Percentiles rank a stretch among this genome's conserved stretches.
Conservation (phyloP, 2,888 invertebrate genomes). For the Iselma pallidipennis region DNA sequence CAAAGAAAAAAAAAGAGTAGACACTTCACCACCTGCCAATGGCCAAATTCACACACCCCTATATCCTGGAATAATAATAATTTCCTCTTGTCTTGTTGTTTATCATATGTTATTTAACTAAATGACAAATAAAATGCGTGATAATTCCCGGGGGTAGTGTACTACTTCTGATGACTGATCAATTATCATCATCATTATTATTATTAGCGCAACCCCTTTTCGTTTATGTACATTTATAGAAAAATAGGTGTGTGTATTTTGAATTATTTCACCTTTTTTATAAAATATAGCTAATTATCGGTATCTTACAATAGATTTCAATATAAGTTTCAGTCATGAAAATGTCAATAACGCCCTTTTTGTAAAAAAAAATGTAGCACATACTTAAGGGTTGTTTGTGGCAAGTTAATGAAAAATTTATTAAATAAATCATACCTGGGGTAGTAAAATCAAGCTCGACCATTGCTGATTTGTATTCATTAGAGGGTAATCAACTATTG, state of each 20-base stretch:
- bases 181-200: slow-evolving; percentile 1
- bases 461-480: slow-evolving; percentile 35
- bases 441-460: slow-evolving; percentile 50
- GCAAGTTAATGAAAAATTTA: no score
- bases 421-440: slow-evolving; percentile 44
- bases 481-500: slow-evolving; percentile 20
- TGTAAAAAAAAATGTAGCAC: no score
- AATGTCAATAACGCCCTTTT: slow-evolving; percentile 50
- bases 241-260: background rate
- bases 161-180: slow-evolving; percentile 3
- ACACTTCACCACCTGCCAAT: background rate
- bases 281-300: background rate
- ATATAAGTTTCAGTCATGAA: slow-evolving; percentile 13
- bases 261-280: no score
- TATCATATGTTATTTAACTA: slow-evolving; percentile 19
- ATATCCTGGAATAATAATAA: slow-evolving; percentile 8
- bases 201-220: background rate
- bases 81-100: slow-evolving; percentile 6
- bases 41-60: slow-evolving; percentile 5
- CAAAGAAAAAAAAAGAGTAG: background rate
- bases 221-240: background rate
- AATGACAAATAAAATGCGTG: slow-evolving; percentile 16
- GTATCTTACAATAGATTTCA: background rate
- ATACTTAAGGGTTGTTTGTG: slow-evolving; percentile 38
- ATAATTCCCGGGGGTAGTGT: slow-evolving; percentile 12